Conservation (phyloP, 1,140 invertebrate genomes). For the Pteromalus puparum region DNA sequence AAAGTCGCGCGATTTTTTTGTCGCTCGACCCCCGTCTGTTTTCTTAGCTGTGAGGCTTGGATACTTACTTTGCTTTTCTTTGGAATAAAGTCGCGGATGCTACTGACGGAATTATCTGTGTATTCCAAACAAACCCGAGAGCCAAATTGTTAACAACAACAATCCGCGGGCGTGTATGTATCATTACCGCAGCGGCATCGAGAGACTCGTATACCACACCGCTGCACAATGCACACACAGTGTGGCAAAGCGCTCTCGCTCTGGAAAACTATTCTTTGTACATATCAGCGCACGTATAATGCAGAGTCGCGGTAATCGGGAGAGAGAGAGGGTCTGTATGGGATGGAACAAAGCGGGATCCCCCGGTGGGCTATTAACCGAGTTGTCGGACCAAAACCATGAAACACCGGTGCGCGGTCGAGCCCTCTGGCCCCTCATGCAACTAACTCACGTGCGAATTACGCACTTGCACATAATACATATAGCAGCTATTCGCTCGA, state of each 20-base stretch:
- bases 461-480: background rate
- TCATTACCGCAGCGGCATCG: no score
- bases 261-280: background rate
- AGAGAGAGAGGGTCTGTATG: background rate
- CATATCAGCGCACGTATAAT: background rate
- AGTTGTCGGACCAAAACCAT: slow-evolving; percentile 42
- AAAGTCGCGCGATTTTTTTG: slow-evolving; percentile 13
- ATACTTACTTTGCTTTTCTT: background rate
- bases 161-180: background rate
- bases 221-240: background rate
- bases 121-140: background rate
- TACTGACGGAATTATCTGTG: background rate
- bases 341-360: slow-evolving; percentile 39
- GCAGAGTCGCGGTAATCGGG: slow-evolving; percentile 6
- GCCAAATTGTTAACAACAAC: background rate
- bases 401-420: background rate
- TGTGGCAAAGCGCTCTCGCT: background rate
- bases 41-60: background rate
- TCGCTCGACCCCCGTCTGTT: background rate
- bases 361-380: slow-evolving; percentile 27
- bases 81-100: no score
- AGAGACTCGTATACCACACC: no score
- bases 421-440: background rate
- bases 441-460: slow-evolving; percentile 8
- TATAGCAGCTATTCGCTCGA: no score